Evolutionary conservation across 2,797 vertebrate genomes (phyloP).

Genomic region (Pantherophis vulpinus): DNA sequence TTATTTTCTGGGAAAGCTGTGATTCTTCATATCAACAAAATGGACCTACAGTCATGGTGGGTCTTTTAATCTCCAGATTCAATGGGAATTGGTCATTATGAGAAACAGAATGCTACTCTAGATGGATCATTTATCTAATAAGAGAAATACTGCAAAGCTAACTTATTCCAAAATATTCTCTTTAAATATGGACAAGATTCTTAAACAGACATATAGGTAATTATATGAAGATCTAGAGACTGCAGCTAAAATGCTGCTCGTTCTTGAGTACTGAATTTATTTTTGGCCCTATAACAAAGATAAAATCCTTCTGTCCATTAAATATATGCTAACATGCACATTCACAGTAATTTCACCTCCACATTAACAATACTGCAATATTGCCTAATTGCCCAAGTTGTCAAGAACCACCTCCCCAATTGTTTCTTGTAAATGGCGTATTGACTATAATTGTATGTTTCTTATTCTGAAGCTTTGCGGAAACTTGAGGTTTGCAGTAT

Average conservation of each 20-base stretch:
- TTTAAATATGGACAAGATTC: not conserved
- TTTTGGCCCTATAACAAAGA: not conserved
- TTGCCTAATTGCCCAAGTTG: not conserved
- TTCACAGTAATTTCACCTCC: too few relatives aligned
- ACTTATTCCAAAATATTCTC: not conserved
- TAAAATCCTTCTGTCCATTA: not conserved
- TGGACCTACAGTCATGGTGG: not conserved
- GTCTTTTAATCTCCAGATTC: not conserved
- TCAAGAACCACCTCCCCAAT: not conserved
- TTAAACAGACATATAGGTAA: not conserved
- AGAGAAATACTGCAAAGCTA: not conserved
- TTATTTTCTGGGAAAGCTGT: not conserved
- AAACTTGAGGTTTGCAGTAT: conserved; percentile 33
- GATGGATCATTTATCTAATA: not conserved
- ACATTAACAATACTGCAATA: not conserved
- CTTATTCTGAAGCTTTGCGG: not conserved
- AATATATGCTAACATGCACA: not conserved
- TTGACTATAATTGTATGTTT: rapidly evolving
- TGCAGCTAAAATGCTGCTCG: not conserved
- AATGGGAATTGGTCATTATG: not conserved
- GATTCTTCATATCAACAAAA: not conserved
- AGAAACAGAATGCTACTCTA: not conserved
- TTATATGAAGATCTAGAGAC: not conserved
- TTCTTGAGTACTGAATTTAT: not conserved
- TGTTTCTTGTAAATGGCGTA: conserved; percentile 27